phyloP scores from a whole-genome alignment of 2,888 invertebrate species.

The Chrysolina oricalcia region DNA sequence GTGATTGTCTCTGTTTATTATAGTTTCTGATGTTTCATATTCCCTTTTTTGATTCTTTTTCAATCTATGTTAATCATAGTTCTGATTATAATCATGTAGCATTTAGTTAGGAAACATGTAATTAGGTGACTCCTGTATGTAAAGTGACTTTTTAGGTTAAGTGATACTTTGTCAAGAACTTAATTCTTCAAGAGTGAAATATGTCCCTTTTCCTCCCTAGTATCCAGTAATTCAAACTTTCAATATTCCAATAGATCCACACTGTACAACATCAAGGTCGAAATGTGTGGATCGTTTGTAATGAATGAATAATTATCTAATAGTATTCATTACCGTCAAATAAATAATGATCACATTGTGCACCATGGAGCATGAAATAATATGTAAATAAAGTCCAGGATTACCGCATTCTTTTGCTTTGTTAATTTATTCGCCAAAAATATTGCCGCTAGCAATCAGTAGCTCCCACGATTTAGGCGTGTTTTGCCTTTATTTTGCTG shows the following conservation, averaged over 20 bases:
- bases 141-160: too few species aligned
- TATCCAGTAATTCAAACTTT: too few species aligned
- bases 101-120: too few species aligned
- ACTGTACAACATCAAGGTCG: background rate
- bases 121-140: too few species aligned
- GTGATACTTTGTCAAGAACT: too few species aligned
- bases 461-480: conserved; percentile 35
- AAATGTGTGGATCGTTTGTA: background rate
- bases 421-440: background rate
- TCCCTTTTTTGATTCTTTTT: too few species aligned
- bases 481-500: conserved; percentile 17
- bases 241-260: background rate
- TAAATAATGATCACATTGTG: background rate
- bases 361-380: background rate
- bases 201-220: too few species aligned
- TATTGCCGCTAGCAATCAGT: conserved; percentile 12
- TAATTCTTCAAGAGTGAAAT: too few species aligned
- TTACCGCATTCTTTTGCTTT: background rate
- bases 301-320: background rate
- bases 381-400: background rate
- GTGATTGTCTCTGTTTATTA: too few species aligned
- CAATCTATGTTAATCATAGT: too few species aligned
- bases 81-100: too few species aligned
- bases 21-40: too few species aligned
- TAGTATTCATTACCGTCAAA: conserved; percentile 12